These are phyloP conservation scores for Dipus sagitta DNA, from an alignment of 2,797 vertebrate species.

Conservation along the genomic window DNA sequence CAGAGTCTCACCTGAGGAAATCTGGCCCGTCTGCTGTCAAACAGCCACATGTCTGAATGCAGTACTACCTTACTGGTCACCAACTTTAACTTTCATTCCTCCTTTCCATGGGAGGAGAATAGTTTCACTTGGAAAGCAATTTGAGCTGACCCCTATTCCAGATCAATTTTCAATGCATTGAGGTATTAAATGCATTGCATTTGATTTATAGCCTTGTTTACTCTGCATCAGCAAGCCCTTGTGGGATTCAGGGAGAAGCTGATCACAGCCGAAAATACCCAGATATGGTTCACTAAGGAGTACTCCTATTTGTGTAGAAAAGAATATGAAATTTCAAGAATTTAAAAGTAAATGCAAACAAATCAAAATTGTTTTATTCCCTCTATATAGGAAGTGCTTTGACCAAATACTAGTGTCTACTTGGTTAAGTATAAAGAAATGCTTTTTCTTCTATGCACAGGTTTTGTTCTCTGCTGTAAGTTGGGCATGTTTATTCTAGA, in stretches of 20 bases:
- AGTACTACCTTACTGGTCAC: neutral
- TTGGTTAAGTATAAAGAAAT: constrained; percentile 43
- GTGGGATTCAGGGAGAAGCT: constrained; percentile 69
- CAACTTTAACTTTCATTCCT: constrained; percentile 41
- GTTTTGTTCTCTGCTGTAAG: neutral
- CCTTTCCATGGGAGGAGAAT: constrained; percentile 29
- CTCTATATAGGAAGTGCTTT: constrained; percentile 32
- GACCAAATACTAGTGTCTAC: neutral
- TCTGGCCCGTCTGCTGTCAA: neutral
- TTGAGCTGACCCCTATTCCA: constrained; percentile 66
- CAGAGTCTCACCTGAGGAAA: constrained; percentile 61
- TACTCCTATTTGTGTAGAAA: constrained; percentile 46
- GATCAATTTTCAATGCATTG: constrained; percentile 76
- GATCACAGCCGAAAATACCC: constrained; percentile 72
- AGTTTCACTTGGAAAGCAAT: constrained; percentile 54
- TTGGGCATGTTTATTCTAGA: neutral
- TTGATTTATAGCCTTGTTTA: constrained; percentile 79
- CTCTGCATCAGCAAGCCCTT: constrained; percentile 64
- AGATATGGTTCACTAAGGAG: constrained; percentile 64
- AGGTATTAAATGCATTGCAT: constrained; percentile 76
- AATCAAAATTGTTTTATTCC: constrained; percentile 8
- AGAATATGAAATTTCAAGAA: constrained; percentile 55
- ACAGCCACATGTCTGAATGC: neutral
- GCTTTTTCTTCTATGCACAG: neutral
- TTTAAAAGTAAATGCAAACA: constrained; percentile 55